A percentile compares a stretch with the other conserved stretches of the same genome.
These are phyloP conservation scores for Nephrotoma appendiculata DNA, from an alignment of 2,888 invertebrate genomes.

Conservation along the genomic window DNA sequence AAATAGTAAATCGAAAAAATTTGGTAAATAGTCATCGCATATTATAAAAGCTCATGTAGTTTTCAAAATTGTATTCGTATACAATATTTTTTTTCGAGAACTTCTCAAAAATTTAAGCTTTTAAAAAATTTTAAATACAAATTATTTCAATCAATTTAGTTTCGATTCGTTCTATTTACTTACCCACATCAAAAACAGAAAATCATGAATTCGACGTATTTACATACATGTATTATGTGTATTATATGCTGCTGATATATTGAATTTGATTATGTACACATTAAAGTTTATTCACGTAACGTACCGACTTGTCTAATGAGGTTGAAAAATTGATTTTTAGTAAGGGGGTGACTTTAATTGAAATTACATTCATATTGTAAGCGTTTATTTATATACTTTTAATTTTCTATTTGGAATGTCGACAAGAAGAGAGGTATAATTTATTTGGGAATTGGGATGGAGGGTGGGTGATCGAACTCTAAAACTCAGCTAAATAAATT, in stretches of 20 bases:
- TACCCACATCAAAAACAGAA: neutral
- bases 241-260: neutral
- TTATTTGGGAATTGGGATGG: too few species aligned
- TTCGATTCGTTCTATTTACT: neutral
- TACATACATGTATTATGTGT: neutral
- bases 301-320: neutral
- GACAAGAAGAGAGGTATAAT: too few species aligned
- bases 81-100: neutral
- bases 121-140: neutral
- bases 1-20: too few species aligned
- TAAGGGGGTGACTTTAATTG: neutral
- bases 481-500: too few species aligned
- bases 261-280: neutral
- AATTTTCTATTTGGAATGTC: neutral
- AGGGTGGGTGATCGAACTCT: too few species aligned
- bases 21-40: too few species aligned
- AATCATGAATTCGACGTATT: neutral
- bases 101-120: neutral
- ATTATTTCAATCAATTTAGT: neutral
- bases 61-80: neutral
- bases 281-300: neutral
- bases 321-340: neutral
- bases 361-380: neutral
- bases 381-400: neutral
- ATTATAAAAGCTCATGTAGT: neutral